Evolutionary conservation across 2,888 invertebrate genomes (phyloP).

Genomic region (Fragum sueziense): DNA sequence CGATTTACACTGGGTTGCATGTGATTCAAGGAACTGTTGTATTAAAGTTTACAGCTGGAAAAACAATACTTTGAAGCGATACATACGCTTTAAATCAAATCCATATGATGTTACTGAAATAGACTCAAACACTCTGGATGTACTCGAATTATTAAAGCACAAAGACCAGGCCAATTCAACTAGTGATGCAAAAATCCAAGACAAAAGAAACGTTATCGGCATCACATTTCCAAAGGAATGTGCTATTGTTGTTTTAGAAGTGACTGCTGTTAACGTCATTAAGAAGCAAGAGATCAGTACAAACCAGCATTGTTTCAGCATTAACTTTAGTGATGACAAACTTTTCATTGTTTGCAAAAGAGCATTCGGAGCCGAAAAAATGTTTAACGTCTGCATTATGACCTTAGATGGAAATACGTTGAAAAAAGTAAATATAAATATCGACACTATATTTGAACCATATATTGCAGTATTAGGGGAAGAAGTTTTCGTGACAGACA

Average conservation of each 20-base stretch:
- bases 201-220: background rate
- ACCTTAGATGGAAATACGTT: background rate
- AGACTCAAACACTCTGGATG: background rate
- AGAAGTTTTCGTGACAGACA: background rate
- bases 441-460: background rate
- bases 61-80: background rate
- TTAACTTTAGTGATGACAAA: background rate
- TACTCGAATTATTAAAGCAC: background rate
- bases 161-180: background rate
- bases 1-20: background rate
- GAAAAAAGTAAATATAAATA: background rate
- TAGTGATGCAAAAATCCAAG: background rate
- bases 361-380: background rate
- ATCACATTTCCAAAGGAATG: background rate
- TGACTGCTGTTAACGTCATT: background rate
- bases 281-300: background rate
- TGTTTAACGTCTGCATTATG: background rate
- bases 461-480: background rate
- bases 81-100: background rate
- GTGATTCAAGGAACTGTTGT: background rate
- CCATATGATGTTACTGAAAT: conserved; percentile 7
- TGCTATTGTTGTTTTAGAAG: background rate
- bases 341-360: background rate
- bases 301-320: background rate
- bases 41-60: background rate